Base-by-base conservation (phyloP, 1,140 invertebrate genomes). In the Papilio machaon region DNA sequence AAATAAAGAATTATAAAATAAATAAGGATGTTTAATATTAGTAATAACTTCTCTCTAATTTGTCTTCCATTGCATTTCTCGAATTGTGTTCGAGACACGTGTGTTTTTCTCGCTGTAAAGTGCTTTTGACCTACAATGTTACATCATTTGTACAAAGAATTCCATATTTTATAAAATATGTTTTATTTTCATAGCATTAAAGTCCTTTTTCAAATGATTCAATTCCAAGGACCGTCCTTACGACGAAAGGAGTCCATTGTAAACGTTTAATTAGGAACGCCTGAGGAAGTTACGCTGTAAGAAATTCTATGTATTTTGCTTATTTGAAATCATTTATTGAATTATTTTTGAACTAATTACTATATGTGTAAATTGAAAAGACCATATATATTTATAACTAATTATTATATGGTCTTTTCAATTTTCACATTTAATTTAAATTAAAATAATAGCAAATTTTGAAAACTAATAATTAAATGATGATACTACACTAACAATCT, bases 121-220 rank as follows among this genome's bases (percentile, higher is more conserved):
- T 78, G 76, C 76, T 64, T 78, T 78, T 78, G 76, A 78, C 76
- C 76, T 64, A 78, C 30, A 46, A 78, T 46, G 54, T 60, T 78
- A 78, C 17, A 64, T 64, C 76, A 43, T 78, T 78, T 78, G 54
- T 78, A 30, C 60, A 11, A 30, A 64, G 60, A 64, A 23, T 23
- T 23, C 10, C 19, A 30, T 64, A 30, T 64, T 0, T 13, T 64
- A 19, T 30, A 30, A 64, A 64, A 64, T 64, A 64, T 23, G 19
- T 30, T 64, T 64, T 64, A 64, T 64, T 13, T 5, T 11, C 23
- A 30, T 64, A 10, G 19, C 10, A 1, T 64, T 64, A 64, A 30
- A 64, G 60, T 64, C 19, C 0, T 11, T 64, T 64, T 64, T 30
- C 23, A 23, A 30, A 23, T 64, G 60, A 13, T 23, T 30, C 19